phyloP scores from a whole-genome alignment of 1,140 invertebrate species.

The Schmidtea mediterranea region DNA sequence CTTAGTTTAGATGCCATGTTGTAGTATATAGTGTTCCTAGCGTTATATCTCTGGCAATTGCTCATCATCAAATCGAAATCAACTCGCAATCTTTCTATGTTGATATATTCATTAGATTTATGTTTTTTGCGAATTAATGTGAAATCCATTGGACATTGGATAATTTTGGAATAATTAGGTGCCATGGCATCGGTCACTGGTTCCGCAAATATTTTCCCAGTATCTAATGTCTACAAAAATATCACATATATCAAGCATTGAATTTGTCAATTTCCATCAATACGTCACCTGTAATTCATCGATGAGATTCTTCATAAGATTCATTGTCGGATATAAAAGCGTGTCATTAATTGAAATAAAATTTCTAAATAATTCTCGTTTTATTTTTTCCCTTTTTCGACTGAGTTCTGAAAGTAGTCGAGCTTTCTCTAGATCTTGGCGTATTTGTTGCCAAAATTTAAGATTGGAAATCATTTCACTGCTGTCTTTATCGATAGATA shows the following conservation, averaged over 20 bases:
- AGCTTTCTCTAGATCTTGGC: constrained; percentile 73
- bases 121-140: constrained; percentile 62
- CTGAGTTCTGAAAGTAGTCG: constrained; percentile 70
- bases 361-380: constrained; percentile 37
- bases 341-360: not conserved
- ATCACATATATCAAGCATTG: not conserved
- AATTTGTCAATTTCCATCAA: not conserved
- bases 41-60: constrained; percentile 63
- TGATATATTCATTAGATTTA: constrained; percentile 42
- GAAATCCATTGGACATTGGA: constrained; percentile 77
- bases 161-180: constrained; percentile 17
- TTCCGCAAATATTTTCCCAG: constrained; percentile 2
- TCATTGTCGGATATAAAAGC: not conserved
- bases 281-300: not conserved
- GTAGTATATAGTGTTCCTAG: constrained; percentile 4
- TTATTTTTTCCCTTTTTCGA: constrained; percentile 70
- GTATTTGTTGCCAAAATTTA: constrained; percentile 70
- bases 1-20: not conserved
- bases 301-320: not conserved
- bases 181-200: constrained; percentile 7
- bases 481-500: constrained; percentile 21
- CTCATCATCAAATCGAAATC: constrained; percentile 77
- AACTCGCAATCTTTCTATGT: constrained; percentile 46
- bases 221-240: not conserved
- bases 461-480: constrained; percentile 44